A percentile compares a stretch with the other conserved stretches of the same genome.
Evolutionary conservation across 2,888 invertebrate genomes (phyloP).

Genomic region (Hyposoter didymator): DNA sequence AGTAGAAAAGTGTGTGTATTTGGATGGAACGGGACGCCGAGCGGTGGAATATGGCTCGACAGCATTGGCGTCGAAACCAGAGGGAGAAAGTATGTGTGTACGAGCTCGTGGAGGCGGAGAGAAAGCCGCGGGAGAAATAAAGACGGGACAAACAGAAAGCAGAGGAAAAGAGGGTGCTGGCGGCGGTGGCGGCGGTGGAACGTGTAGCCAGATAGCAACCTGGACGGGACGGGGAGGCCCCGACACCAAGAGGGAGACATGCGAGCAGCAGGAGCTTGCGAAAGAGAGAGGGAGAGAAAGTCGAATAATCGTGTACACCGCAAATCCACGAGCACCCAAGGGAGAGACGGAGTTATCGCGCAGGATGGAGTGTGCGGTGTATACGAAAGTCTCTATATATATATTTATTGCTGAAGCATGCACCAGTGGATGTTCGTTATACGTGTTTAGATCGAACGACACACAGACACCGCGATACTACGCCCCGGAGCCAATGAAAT

Average conservation of each 20-base stretch:
- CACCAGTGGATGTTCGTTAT: not conserved
- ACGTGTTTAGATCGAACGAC: not conserved
- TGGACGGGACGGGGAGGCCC: constrained; percentile 48
- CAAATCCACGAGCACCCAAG: constrained; percentile 75
- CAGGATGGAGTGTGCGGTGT: constrained; percentile 54
- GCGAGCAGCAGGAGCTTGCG: constrained; percentile 48
- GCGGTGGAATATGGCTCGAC: constrained; percentile 59
- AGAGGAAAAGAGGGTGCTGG: constrained; percentile 65
- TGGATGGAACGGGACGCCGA: constrained; percentile 56
- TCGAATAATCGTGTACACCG: constrained; percentile 78
- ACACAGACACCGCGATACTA: constrained; percentile 18
- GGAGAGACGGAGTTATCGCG: constrained; percentile 58
- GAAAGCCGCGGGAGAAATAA: constrained; percentile 60
- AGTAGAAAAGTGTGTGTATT: constrained; percentile 23
- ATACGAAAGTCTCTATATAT: constrained; percentile 41
- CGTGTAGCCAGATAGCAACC: constrained; percentile 68
- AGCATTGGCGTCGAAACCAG: constrained; percentile 59
- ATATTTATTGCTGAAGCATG: not conserved
- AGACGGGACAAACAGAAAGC: constrained; percentile 61
- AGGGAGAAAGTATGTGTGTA: constrained; percentile 45
- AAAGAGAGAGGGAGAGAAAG: constrained; percentile 54
- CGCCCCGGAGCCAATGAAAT: constrained; percentile 68
- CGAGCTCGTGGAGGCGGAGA: constrained; percentile 12
- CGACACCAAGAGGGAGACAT: constrained; percentile 45
- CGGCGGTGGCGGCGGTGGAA: constrained; percentile 63